Evolutionary conservation across 1,140 invertebrate genomes (phyloP), one percentile per base, ranked within the genome.

Genomic region (Carposina sasakii): DNA sequence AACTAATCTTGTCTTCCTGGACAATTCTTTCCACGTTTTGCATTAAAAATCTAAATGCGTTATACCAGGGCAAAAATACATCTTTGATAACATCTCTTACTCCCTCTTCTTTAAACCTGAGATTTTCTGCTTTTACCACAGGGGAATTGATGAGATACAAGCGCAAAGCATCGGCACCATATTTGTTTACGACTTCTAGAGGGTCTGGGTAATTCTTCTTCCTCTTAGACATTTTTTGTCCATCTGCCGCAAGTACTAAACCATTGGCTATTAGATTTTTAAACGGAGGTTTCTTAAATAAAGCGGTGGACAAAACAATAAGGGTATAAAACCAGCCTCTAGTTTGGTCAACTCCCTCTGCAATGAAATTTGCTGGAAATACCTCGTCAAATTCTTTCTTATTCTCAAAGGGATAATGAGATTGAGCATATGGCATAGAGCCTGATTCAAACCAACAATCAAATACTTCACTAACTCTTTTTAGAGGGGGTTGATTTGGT

Each of bases 381-480:
- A 89, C 89, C 31, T 96, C 92, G 62, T 98, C 93, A 86, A 99
- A 99, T 37, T 96, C 91, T 72, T 96, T 94, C 48, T 87, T 88
- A 61, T 94, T 92, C 77, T 99, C 95, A 85, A 97, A 98, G 5
- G 98, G 98, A 85, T 97, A 99, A 86, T 99, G 98, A 53, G 90
- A 88, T 81, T 99, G 97, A 2, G 97, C 97, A 70, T 97, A 99
- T 2, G 98, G 98, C 98, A 99, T 99, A 3, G 96, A 97, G 5
- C 98, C 98, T 13, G 96, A 98, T 81, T 99, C 98, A 86, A 99
- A 99, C 98, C 98, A 99, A 77, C 98, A 99, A 84, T 99, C 98
- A 87, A 99, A 99, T 0, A 99, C 98, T 85, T 99, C 97, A 3
- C 91, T 74, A 17, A 99, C 90, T 52, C 98, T 89, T 49, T 88